Evolutionary conservation across 2,888 invertebrate genomes (phyloP).

Genomic region (Bembecia ichneumoniformis): DNA sequence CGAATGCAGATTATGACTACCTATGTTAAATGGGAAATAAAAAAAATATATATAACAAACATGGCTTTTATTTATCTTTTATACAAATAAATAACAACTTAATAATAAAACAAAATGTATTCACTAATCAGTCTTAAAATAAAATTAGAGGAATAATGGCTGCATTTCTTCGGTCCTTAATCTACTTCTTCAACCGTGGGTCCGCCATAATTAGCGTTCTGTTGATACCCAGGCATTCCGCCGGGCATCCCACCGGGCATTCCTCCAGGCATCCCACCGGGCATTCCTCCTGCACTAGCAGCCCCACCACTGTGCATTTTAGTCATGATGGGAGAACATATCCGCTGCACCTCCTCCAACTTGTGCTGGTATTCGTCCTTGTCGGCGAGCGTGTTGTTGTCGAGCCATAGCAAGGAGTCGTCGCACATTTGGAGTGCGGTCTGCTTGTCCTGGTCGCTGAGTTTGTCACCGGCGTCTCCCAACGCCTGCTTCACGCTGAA

Average conservation of each 20-base stretch:
- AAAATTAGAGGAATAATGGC: background rate
- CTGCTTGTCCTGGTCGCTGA: constrained; percentile 72
- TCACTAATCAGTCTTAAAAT: too few relatives aligned
- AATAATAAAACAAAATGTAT: too few relatives aligned
- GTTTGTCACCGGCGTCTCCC: constrained; percentile 62
- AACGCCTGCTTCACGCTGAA: constrained; percentile 75
- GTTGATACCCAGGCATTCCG: background rate
- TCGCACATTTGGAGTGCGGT: constrained; percentile 51
- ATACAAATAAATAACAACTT: too few relatives aligned
- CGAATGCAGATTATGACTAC: too few relatives aligned
- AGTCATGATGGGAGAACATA: constrained; percentile 60
- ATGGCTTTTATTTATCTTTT: too few relatives aligned
- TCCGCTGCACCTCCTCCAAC: constrained; percentile 62
- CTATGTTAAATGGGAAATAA: too few relatives aligned
- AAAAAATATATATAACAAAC: too few relatives aligned
- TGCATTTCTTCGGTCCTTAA: background rate
- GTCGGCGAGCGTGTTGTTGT: constrained; percentile 70
- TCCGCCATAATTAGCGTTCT: background rate
- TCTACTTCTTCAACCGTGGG: constrained; percentile 5
- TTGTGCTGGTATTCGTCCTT: constrained; percentile 71
- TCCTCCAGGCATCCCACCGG: constrained; percentile 51
- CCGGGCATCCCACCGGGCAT: constrained; percentile 1
- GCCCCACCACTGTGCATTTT: constrained; percentile 64
- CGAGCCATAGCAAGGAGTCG: constrained; percentile 75
- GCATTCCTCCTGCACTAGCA: constrained; percentile 53